Conservation (phyloP, 2,888 invertebrate genomes). For the Nebria brevicollis region DNA sequence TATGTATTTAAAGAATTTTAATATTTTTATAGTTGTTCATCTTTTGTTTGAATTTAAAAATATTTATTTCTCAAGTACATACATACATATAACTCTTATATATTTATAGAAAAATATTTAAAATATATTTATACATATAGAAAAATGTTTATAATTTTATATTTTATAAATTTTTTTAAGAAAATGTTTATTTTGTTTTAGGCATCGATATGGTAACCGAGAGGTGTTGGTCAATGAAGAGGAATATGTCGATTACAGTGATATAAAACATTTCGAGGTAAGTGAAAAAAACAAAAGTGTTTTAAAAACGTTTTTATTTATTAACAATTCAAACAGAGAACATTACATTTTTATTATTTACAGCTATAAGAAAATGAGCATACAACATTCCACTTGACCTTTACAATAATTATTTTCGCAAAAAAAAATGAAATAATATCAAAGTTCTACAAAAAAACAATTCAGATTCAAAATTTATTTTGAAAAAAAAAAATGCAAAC, state of each 20-base stretch:
- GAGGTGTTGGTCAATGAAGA: conserved; percentile 63
- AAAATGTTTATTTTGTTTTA: conserved; percentile 50
- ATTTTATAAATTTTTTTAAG: not conserved
- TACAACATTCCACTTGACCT: conserved; percentile 19
- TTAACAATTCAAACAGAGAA: conserved; percentile 12
- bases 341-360: conserved; percentile 15
- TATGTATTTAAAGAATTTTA: not conserved
- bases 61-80: not conserved
- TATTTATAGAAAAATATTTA: not conserved
- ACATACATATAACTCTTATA: not conserved
- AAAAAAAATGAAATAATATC: not conserved
- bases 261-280: conserved; percentile 63
- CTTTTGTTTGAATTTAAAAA: too few relatives aligned
- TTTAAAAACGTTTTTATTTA: not conserved
- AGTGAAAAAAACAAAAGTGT: conserved; percentile 51
- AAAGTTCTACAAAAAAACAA: not conserved
- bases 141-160: too few relatives aligned
- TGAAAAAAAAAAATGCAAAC: conserved; percentile 3
- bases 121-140: too few relatives aligned
- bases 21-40: not conserved
- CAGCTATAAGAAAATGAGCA: conserved; percentile 17
- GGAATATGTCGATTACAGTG: conserved; percentile 60
- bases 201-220: conserved; percentile 61
- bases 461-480: not conserved
- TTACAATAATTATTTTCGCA: not conserved